Conservation (phyloP, 1,140 invertebrate genomes). For the Hypsibius dujardini region DNA sequence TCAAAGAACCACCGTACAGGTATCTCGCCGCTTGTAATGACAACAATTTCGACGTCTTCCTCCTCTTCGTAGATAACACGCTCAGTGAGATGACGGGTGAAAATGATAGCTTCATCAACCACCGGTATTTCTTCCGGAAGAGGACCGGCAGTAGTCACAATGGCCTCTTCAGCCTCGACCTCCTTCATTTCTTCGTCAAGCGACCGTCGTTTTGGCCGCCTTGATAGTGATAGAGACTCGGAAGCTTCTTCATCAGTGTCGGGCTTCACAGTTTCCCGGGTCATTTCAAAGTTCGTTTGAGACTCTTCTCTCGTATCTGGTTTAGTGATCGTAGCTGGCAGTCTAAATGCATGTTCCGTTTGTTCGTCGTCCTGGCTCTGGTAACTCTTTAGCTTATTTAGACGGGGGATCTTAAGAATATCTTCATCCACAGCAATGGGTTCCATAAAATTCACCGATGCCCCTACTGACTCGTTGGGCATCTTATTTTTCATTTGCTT, state of each 20-base stretch:
- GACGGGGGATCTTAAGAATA: no score
- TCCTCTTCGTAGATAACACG: neutral
- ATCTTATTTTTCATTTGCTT: no score
- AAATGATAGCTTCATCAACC: constrained; percentile 8
- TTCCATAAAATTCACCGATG: no score
- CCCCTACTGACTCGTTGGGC: no score
- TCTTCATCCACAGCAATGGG: no score
- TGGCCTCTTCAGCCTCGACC: neutral
- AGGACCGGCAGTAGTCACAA: neutral
- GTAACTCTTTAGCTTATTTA: no score
- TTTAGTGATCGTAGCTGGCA: no score
- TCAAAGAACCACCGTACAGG: neutral
- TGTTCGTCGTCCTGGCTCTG: no score
- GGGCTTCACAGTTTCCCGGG: no score
- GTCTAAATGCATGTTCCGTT: no score
- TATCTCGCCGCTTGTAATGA: neutral
- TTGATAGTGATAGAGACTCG: neutral
- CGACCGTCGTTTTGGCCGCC: constrained; percentile 9
- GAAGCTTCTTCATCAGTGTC: constrained; percentile 8
- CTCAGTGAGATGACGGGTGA: neutral
- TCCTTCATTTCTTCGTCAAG: constrained; percentile 14
- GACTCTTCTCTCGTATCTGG: no score
- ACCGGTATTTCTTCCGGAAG: neutral
- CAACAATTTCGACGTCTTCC: neutral
- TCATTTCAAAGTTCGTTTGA: no score